These are phyloP conservation scores for Myathropa florea DNA, from an alignment of 2,888 invertebrate genomes.

Conservation along the genomic window DNA sequence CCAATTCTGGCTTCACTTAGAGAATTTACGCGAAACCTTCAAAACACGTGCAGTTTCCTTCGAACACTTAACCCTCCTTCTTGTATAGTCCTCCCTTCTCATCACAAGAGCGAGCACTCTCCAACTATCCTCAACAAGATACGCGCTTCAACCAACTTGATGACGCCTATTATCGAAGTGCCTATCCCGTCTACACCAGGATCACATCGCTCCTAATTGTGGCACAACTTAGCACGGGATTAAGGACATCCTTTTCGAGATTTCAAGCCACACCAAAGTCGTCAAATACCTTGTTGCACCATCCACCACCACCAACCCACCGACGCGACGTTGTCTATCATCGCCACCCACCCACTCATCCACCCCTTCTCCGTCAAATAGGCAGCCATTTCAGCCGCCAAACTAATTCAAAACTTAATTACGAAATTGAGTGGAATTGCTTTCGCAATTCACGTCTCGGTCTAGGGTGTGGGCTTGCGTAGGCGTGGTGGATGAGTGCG, in stretches of 20 bases:
- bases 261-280: not conserved
- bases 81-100: too few relatives aligned
- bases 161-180: too few relatives aligned
- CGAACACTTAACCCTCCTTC: too few relatives aligned
- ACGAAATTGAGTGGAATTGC: constrained; percentile 62
- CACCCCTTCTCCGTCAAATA: constrained; percentile 8
- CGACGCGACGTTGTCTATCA: not conserved
- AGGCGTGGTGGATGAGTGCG: not conserved
- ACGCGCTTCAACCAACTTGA: too few relatives aligned
- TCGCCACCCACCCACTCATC: not conserved
- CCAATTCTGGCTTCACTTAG: too few relatives aligned
- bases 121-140: too few relatives aligned
- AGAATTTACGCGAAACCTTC: too few relatives aligned
- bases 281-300: not conserved
- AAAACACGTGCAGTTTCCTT: not conserved
- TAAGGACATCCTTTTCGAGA: not conserved
- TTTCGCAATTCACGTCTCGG: constrained; percentile 22
- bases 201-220: not conserved
- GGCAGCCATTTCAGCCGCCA: constrained; percentile 22
- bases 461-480: not conserved
- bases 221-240: not conserved
- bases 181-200: too few relatives aligned
- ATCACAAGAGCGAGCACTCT: too few relatives aligned
- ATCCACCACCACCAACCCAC: not conserved
- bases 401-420: constrained; percentile 60